Conservation (phyloP, 2,113 vertebrate genomes). For the Microcebus jonahi region DNA sequence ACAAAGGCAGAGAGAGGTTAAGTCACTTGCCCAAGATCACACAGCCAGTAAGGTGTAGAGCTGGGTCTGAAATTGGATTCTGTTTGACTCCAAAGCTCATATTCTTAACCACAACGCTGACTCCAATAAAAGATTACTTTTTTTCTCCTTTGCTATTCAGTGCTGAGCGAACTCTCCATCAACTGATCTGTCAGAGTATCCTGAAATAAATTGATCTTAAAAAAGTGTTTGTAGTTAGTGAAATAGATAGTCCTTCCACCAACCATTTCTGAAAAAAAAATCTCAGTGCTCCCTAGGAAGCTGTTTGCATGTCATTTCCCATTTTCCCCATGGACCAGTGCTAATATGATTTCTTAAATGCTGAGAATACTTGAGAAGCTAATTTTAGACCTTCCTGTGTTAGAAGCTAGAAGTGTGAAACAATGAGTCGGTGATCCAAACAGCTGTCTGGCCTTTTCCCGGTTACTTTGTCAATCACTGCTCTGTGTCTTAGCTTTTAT, state of each 20-base stretch:
- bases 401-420: slow-evolving; percentile 10
- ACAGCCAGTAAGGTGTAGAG: background rate
- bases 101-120: background rate
- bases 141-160: background rate
- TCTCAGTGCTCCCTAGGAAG: background rate
- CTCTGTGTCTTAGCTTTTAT: background rate
- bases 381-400: slow-evolving; percentile 7
- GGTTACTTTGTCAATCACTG: background rate
- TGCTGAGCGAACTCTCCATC: background rate
- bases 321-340: background rate
- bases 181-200: background rate
- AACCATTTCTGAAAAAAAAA: slow-evolving; percentile 49
- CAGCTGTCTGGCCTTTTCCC: background rate
- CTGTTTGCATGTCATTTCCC: background rate
- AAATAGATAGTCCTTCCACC: background rate
- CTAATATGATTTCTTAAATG: background rate
- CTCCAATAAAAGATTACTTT: background rate
- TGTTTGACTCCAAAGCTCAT: background rate
- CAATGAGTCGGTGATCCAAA: background rate
- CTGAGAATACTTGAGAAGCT: background rate
- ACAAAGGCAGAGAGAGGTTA: background rate
- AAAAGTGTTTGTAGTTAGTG: background rate
- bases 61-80: background rate
- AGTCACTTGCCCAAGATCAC: background rate
- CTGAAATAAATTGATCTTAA: background rate